Conservation (phyloP, 92 coral and sea anemone genomes). For the Actinernus sp. region DNA sequence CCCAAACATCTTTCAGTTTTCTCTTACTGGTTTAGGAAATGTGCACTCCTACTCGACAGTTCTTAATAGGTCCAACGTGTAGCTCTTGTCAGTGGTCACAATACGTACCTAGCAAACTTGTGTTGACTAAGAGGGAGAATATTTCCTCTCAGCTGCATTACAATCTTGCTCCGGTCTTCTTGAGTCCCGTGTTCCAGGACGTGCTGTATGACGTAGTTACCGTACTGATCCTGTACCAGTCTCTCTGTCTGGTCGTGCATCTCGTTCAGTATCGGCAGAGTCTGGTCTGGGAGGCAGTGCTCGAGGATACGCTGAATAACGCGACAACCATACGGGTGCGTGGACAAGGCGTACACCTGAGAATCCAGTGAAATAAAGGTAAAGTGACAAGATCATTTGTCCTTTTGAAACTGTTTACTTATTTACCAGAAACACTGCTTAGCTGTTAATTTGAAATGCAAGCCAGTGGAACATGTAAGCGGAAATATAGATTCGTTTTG, state of each 20-base stretch:
- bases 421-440: too few relatives aligned
- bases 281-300: slow-evolving; percentile 94
- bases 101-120: slow-evolving; percentile 95
- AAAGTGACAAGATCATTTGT: too few relatives aligned
- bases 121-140: slow-evolving; percentile 92
- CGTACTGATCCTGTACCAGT: slow-evolving; percentile 98
- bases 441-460: too few relatives aligned
- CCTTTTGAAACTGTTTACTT: too few relatives aligned
- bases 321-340: slow-evolving; percentile 99
- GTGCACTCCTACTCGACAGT: too few relatives aligned
- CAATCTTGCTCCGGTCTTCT: slow-evolving; percentile 95
- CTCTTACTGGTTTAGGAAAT: too few relatives aligned
- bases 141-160: slow-evolving; percentile 90
- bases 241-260: slow-evolving; percentile 94
- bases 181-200: slow-evolving; percentile 97
- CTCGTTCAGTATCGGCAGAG: slow-evolving; percentile 85
- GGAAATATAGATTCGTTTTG: too few relatives aligned
- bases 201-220: slow-evolving; percentile 98
- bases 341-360: slow-evolving; percentile 92
- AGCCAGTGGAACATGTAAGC: too few relatives aligned
- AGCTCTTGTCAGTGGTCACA: too few relatives aligned
- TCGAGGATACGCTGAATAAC: slow-evolving; percentile 98
- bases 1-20: too few relatives aligned
- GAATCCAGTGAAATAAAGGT: neutral
- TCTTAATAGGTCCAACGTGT: too few relatives aligned